Conservation (phyloP, 2,888 invertebrate species). For the Drosophila buzzatii region DNA sequence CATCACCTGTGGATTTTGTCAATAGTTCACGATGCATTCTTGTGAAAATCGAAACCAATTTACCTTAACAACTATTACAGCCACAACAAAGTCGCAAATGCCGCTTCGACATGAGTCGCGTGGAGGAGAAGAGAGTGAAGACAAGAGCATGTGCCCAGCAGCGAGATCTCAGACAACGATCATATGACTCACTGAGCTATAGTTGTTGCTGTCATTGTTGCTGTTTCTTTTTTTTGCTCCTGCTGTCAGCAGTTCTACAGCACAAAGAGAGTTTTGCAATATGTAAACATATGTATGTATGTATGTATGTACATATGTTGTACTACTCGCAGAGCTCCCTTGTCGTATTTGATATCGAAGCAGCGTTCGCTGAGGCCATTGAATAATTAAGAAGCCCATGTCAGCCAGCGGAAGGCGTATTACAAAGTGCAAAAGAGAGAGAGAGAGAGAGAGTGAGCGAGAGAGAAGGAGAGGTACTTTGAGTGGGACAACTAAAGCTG, state of each 20-base stretch:
- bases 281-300: slow-evolving; percentile 50
- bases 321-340: slow-evolving; percentile 8
- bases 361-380: slow-evolving; percentile 48
- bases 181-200: slow-evolving; percentile 53
- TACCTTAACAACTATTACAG: slow-evolving; percentile 19
- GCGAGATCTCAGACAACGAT: slow-evolving; percentile 21
- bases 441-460: background rate
- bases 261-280: slow-evolving; percentile 65
- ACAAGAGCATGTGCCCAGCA: background rate
- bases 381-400: slow-evolving; percentile 65
- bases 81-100: slow-evolving; percentile 52
- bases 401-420: slow-evolving; percentile 59
- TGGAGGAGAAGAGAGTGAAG: background rate
- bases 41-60: slow-evolving; percentile 48
- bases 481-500: slow-evolving; percentile 9
- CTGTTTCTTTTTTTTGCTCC: slow-evolving; percentile 12
- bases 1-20: slow-evolving; percentile 49
- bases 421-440: slow-evolving; percentile 27
- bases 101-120: slow-evolving; percentile 27
- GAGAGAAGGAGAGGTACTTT: slow-evolving; percentile 5
- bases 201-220: slow-evolving; percentile 24
- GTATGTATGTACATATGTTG: slow-evolving; percentile 35
- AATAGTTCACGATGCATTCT: slow-evolving; percentile 36
- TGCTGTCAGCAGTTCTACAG: slow-evolving; percentile 63
- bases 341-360: slow-evolving; percentile 44